phyloP scores from a whole-genome alignment of 2,113 vertebrate species.

The human (Homo sapiens) region GRCh38 chr14:89702501-89703000 shows the following conservation, averaged over 20 bases:
- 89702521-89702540: neutral
- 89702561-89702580: neutral
- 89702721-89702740: conserved; percentile 27
- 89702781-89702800: conserved; percentile 46
- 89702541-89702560: neutral
- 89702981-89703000: neutral
- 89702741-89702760: conserved; percentile 38
- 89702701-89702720: conserved; percentile 37
- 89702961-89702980: neutral
- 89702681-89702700: neutral
- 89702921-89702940: neutral
- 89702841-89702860: neutral
- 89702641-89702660: neutral
- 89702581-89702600: neutral
- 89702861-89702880: neutral
- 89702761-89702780: conserved; percentile 41
- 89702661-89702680: too few species aligned
- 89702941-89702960: too few species aligned
- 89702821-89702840: neutral
- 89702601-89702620: neutral
- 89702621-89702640: neutral
- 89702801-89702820: neutral
- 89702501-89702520: neutral
- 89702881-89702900: neutral
- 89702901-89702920: neutral